Percentiles rank a stretch among this genome's conserved stretches.
Conservation (phyloP, 2,888 invertebrate species). For the Thymelicus sylvestris region DNA sequence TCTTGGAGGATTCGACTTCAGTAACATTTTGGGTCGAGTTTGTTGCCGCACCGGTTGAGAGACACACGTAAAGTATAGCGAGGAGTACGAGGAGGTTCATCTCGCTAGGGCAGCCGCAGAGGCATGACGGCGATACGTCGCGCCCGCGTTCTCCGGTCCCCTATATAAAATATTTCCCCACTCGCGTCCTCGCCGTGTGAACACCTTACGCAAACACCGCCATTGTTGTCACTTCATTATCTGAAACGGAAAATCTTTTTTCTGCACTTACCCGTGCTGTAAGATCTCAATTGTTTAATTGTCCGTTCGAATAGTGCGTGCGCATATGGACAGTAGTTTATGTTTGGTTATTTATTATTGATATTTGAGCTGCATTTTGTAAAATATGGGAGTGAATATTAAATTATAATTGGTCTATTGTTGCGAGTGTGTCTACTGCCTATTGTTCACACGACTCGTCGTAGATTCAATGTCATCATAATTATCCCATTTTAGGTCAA, state of each 20-base stretch:
- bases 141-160: conserved; percentile 65
- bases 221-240: conserved; percentile 84
- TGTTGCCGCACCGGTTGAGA: conserved; percentile 54
- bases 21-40: conserved; percentile 52
- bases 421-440: conserved; percentile 48
- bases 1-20: conserved; percentile 52
- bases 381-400: conserved; percentile 43
- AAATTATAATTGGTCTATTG: conserved; percentile 68
- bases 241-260: conserved; percentile 85
- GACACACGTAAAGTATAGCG: conserved; percentile 67
- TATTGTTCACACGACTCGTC: conserved; percentile 47
- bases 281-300: conserved; percentile 82
- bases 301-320: conserved; percentile 66
- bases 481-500: conserved; percentile 33
- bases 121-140: conserved; percentile 78
- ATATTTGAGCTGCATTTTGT: conserved; percentile 24
- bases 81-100: conserved; percentile 71
- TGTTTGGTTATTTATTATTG: conserved; percentile 44
- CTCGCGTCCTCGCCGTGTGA: conserved; percentile 74
- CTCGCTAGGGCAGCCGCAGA: conserved; percentile 69
- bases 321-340: conserved; percentile 56
- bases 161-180: conserved; percentile 84
- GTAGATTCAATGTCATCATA: conserved; percentile 38
- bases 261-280: conserved; percentile 70
- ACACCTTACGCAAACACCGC: conserved; percentile 73